A percentile compares a stretch with the other conserved stretches of the same genome.
Evolutionary conservation across 2,797 vertebrate genomes (phyloP).

Genomic region (Buceros bicornis): DNA sequence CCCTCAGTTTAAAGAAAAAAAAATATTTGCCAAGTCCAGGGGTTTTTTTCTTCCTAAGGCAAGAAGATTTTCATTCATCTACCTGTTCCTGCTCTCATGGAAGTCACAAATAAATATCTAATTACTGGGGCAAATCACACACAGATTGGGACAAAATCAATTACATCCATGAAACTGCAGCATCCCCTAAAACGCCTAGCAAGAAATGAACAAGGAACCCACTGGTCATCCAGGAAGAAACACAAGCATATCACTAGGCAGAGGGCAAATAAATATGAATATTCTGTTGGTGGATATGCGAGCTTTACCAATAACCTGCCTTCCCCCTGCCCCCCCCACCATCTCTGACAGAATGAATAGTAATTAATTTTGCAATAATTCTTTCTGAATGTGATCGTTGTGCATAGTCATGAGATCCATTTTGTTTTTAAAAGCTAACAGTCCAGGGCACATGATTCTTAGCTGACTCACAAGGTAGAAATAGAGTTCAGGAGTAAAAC

Average conservation of each 20-base stretch:
- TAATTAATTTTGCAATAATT: background rate
- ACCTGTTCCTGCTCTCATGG: background rate
- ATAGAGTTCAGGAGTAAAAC: background rate
- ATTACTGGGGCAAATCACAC: background rate
- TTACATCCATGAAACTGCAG: background rate
- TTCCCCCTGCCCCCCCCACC: fast-evolving
- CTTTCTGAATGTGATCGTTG: background rate
- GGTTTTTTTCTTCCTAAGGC: background rate
- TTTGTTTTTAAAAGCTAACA: background rate
- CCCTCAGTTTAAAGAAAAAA: background rate
- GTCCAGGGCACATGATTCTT: background rate
- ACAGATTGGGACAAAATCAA: background rate
- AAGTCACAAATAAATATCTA: background rate
- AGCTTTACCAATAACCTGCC: background rate
- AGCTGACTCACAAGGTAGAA: background rate
- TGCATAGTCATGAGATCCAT: background rate
- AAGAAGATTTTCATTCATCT: background rate
- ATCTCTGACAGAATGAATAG: background rate
- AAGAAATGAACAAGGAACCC: background rate
- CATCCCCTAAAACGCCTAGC: background rate
- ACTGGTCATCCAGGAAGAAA: background rate
- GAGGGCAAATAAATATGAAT: background rate
- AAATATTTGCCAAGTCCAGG: background rate
- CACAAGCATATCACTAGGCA: background rate
- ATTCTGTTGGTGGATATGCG: background rate